phyloP scores from a whole-genome alignment of 2,797 vertebrate genomes.

The Megalops cyprinoides region DNA sequence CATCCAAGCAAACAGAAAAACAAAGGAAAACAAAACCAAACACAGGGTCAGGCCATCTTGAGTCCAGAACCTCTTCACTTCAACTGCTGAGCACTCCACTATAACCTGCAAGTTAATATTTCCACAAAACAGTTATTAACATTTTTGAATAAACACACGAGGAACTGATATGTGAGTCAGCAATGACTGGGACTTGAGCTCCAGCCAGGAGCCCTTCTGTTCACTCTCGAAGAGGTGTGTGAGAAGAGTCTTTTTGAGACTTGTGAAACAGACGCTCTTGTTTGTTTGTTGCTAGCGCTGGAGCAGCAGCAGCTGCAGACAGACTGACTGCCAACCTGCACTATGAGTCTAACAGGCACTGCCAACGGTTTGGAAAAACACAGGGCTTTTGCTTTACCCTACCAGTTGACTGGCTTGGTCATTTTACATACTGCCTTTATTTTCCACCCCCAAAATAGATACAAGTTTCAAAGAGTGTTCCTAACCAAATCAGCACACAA shows the following conservation, averaged over 20 bases:
- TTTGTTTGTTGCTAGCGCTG: slow-evolving; percentile 14
- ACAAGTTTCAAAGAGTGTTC: slow-evolving; percentile 3
- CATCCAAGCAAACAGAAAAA: neutral
- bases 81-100: neutral
- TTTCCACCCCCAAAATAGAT: neutral
- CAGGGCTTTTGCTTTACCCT: neutral
- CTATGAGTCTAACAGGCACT: neutral
- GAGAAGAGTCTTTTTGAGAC: neutral
- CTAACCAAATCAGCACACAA: neutral
- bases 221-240: neutral
- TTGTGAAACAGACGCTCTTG: neutral
- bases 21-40: neutral
- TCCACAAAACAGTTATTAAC: neutral
- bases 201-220: neutral
- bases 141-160: neutral
- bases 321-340: neutral
- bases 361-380: neutral
- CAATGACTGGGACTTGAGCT: neutral
- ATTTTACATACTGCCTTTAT: slow-evolving; percentile 6
- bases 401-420: neutral
- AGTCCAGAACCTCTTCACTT: neutral
- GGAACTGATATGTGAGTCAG: neutral
- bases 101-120: neutral
- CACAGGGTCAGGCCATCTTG: neutral
- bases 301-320: slow-evolving; percentile 15